Base-by-base conservation (phyloP, 2,888 invertebrate species). In the Leucophenga maculata region DNA sequence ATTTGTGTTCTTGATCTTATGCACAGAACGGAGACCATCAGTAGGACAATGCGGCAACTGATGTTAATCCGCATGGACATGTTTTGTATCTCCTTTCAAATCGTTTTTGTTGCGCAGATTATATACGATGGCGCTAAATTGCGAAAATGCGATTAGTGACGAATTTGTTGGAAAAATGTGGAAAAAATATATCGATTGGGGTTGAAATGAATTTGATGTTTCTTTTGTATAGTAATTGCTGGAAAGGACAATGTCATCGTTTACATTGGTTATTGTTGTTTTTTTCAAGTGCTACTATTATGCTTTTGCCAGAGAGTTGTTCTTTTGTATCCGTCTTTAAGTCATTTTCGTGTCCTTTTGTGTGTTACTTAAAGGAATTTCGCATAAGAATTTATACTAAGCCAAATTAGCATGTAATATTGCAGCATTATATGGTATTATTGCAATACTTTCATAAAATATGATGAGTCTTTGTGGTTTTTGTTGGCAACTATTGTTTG, bases 41-140 rank as follows among this genome's bases (percentile, higher is more conserved):
- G 48, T 31, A 26, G 48, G 48, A 78, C 85, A 82, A 85, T 80
- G 75, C 77, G 8, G 57, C 73, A 74, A 70, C 78, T 84, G 80
- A 80, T 85, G 78, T 69, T 82, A 85, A 85, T 85, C 82, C 78
- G 68, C 32, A 65, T 26, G 50, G 20, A 50, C 46, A 18, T 52
- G n/a, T 65, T 60, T 65, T 62, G 11, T 69, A 6, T 65, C 46
- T 62, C 59, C 4, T 57, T 55, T 76, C 75, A 76, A 83, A 83
- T 83, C 72, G 77, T 83, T 78, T 82, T 80, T 75, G 74, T 78
- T 76, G 72, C 78, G 78, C 80, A 77, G 82, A 84, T 85, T 85
- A 84, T 72, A 71, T 72, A 71, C 74, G 77, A 80, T 80, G 85
- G 85, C 84, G 86, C 83, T 85, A 82, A 85, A 83, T 85, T 84